Evolutionary conservation across 2,113 vertebrate genomes (phyloP).

Genomic region (Rhabdornis inornatus): DNA sequence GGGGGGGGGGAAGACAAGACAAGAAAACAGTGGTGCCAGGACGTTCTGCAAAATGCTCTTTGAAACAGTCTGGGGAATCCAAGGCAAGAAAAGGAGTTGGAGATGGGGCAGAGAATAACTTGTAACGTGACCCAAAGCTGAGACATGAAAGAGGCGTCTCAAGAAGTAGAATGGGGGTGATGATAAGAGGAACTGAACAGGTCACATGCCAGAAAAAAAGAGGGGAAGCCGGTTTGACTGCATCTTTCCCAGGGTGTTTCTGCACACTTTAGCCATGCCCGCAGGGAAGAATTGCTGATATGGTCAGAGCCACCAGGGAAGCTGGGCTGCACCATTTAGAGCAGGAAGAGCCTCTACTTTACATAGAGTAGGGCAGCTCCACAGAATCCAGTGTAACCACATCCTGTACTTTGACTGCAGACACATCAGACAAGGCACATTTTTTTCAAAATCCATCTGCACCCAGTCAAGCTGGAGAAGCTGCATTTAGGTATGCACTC

Average conservation of each 20-base stretch:
- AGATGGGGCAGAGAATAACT: not conserved
- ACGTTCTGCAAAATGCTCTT: not conserved
- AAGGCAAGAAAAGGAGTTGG: not conserved
- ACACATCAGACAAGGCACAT: not conserved
- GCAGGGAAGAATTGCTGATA: not conserved
- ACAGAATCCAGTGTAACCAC: not conserved
- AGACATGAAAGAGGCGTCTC: not conserved
- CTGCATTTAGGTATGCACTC: not conserved
- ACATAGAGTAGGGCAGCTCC: not conserved
- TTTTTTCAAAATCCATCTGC: not conserved
- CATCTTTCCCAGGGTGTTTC: not conserved
- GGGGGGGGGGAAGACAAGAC: fast-evolving
- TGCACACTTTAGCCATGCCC: not conserved
- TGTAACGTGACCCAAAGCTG: not conserved
- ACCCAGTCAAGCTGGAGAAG: not conserved
- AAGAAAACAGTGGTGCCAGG: not conserved
- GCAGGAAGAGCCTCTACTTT: not conserved
- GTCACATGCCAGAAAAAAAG: not conserved
- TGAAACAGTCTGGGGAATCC: not conserved
- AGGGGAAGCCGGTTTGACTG: not conserved
- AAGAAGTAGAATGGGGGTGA: not conserved
- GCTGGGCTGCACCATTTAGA: not conserved
- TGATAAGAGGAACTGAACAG: not conserved
- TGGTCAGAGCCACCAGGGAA: not conserved
- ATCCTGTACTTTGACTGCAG: fast-evolving